Base-by-base conservation (phyloP, 2,797 vertebrate genomes). In the Urosaurus nigricauda region DNA sequence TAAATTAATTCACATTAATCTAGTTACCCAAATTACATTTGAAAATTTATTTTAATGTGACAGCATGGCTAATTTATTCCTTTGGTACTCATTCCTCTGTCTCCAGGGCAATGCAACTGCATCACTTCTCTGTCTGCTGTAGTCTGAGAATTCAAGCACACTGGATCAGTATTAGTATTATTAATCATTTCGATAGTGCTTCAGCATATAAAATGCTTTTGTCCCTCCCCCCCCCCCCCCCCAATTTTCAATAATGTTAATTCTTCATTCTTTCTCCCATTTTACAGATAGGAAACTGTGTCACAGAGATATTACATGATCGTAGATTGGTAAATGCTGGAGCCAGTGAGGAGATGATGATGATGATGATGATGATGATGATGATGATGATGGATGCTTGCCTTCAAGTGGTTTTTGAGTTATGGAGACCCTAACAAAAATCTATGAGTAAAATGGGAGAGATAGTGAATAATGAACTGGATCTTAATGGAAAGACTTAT, bases 21-120 rank as follows among this genome's bases (percentile, higher is more conserved):
- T 95, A 93, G 92, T 90, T 91, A 92, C 80, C 92, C 93, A 96
- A 95, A 96, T 95, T 95, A 87, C 92, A 95, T 91, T n/a, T 94
- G 91, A 96, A 95, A 91, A 95, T 92, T 93, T 94, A 92, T 95
- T 96, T 95, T 93, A 93, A 96, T 95, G 90, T 91, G 93, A 96
- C 94, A 95, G 94, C 93, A 95, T 96, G 92, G 89, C 73, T 95
- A 95, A 96, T 95, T 95, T 95, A 91, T 91, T 95, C 79, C 89
- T 94, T 92, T 94, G 92, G 92, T 92, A 92, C 89, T 94, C 13
- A 90, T 90, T 77, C 92, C 53, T 93, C 90, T 89, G 89, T 91
- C 88, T 92, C 92, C 11, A 71, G 87, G 91, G 95, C 94, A 94
- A 96, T 53, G 79, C 88, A 95, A 91, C 90, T 11, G 0, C 14